Evolutionary conservation across 2,113 vertebrate genomes (phyloP), one percentile per base, ranked within the genome.

Genomic region (Etheostoma cragini): DNA sequence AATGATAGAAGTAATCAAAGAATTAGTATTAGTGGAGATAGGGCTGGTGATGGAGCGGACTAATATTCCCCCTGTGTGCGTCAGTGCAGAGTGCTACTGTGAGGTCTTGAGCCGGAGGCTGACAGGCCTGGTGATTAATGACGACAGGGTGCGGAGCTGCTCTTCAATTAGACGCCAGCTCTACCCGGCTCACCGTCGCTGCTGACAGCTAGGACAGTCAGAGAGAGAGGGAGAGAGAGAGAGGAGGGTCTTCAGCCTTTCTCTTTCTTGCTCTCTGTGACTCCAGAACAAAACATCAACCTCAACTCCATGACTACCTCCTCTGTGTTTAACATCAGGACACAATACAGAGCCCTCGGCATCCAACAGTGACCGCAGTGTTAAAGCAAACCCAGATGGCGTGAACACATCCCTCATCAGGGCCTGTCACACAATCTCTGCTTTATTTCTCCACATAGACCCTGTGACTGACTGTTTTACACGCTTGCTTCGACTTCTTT

Each of bases 91-190:
- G 88, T 76, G 89, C 84, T 92, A 90, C 94, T 91, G 91, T 88
- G 93, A 91, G 91, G 91, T 94, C 93, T 88, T 75, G 91, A 93
- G 91, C 92, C 92, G 91, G 82, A 88, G 82, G 91, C 89, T 93
- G 93, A 95, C 94, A 95, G 92, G 83, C 90, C 86, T 7, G 49
- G 93, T 95, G 95, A 96, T 95, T 95, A 95, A 95, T 95, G 94
- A 94, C 90, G 95, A 94, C 94, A 95, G 95, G 89, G 91, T 95
- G 94, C 89, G 92, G 94, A 95, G 93, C 92, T 88, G 92, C 91
- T 94, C 94, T 93, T 95, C 95, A 95, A 94, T 95, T 95, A 95
- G 94, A 94, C 88, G 93, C 90, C 93, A 90, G 89, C 90, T 89
- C 92, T 89, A 87, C 87, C 85, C 68, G 72, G 81, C 90, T 93